A percentile compares a stretch with the other conserved stretches of the same genome.
phyloP scores from a whole-genome alignment of 2,888 invertebrate genomes.

The Eretmocerus hayati region DNA sequence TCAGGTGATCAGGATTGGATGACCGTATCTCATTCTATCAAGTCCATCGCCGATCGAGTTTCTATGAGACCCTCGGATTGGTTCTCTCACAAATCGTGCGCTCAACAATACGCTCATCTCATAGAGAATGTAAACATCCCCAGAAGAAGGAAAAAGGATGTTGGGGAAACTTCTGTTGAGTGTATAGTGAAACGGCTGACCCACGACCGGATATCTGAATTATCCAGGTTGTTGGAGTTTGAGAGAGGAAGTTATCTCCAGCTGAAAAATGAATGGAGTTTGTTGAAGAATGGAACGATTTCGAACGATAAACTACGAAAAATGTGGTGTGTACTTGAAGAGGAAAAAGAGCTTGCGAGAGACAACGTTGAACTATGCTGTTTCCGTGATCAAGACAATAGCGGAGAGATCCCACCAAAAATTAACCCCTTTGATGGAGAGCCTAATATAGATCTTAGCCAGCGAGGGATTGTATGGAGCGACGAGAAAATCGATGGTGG shows the following conservation, averaged over 20 bases:
- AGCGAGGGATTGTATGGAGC: too few species aligned
- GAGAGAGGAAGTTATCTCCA: slow-evolving; percentile 69
- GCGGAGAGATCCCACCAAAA: too few species aligned
- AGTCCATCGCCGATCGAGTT: slow-evolving; percentile 68
- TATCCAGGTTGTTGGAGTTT: slow-evolving; percentile 63
- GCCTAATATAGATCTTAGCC: too few species aligned
- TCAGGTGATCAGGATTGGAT: slow-evolving; percentile 91
- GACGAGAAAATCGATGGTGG: too few species aligned
- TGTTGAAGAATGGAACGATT: slow-evolving; percentile 53
- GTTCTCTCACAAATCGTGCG: slow-evolving; percentile 88
- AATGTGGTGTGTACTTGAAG: slow-evolving; percentile 59
- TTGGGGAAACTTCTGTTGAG: slow-evolving; percentile 70
- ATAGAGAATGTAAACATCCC: slow-evolving; percentile 78
- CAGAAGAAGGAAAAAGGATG: slow-evolving; percentile 72
- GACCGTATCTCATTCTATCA: slow-evolving; percentile 74
- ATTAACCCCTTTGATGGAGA: too few species aligned
- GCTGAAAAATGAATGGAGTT: slow-evolving; percentile 58
- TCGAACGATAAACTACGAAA: slow-evolving; percentile 68
- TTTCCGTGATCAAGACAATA: too few species aligned
- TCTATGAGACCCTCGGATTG: slow-evolving; percentile 64
- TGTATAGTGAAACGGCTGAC: slow-evolving; percentile 70
- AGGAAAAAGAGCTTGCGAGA: slow-evolving; percentile 64
- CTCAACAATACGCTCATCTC: slow-evolving; percentile 77
- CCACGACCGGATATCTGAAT: slow-evolving; percentile 70
- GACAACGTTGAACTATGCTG: too few species aligned